Percentiles rank a stretch among this genome's conserved stretches.
phyloP scores from a whole-genome alignment of 2,888 invertebrate species.

The Reticulitermes lucifugus region DNA sequence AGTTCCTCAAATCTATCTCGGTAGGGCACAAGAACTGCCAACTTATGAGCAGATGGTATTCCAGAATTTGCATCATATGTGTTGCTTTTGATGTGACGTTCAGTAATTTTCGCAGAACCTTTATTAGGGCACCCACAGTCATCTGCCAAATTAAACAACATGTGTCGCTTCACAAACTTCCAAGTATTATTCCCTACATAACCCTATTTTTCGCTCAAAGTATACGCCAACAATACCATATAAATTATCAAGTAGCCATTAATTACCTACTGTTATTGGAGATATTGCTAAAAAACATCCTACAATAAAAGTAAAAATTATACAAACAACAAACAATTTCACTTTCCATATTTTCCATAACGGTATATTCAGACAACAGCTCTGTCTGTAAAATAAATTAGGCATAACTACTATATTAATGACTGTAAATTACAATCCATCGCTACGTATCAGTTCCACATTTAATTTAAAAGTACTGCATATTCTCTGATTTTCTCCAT shows the following conservation, averaged over 20 bases:
- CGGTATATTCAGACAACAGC: slow-evolving; percentile 1
- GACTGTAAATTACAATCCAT: background rate
- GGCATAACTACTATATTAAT: slow-evolving; percentile 25
- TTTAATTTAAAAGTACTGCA: background rate
- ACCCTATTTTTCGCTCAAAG: background rate
- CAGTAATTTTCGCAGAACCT: background rate
- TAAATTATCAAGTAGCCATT: background rate
- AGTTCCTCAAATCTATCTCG: slow-evolving; percentile 96
- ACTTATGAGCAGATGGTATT: slow-evolving; percentile 64
- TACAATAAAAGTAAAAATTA: slow-evolving; percentile 62
- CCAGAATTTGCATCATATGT: background rate
- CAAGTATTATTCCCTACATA: background rate
- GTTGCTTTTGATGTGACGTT: background rate
- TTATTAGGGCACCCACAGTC: background rate
- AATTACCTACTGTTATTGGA: slow-evolving; percentile 63
- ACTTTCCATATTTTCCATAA: slow-evolving; percentile 39
- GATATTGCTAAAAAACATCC: slow-evolving; percentile 63
- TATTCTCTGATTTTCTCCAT: background rate
- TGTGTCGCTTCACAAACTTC: background rate
- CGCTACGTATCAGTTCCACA: background rate
- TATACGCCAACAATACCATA: background rate
- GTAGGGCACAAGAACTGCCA: slow-evolving; percentile 95
- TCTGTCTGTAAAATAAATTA: background rate
- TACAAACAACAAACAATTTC: slow-evolving; percentile 61
- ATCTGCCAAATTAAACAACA: slow-evolving; percentile 1